Evolutionary conservation across 1,140 invertebrate genomes (phyloP), one percentile per base, ranked within the genome.

Genomic region (Mercenaria mercenaria): DNA sequence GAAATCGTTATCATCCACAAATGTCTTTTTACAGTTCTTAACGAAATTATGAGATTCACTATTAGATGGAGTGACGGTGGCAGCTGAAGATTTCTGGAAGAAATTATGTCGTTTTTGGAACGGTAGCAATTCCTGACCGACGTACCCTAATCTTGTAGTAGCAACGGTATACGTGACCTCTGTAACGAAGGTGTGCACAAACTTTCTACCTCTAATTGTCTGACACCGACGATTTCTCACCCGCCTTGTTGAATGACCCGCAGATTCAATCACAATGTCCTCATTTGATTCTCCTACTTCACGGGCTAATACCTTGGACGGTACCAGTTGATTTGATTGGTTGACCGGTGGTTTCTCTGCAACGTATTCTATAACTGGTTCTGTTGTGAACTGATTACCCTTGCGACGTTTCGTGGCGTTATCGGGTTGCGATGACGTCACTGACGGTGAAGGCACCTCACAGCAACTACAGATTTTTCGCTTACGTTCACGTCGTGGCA

Each of bases 1-100:
- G 39, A 23, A 61, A 85, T 43, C 59, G 76, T 74, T 41, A 85
- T 74, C 82, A 85, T 74, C 82, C 79, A 29, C 64, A 85, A n/a
- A n/a, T n/a, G n/a, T n/a, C n/a, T n/a, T n/a, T n/a, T n/a, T n/a
- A n/a, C n/a, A n/a, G n/a, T n/a, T n/a, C n/a, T n/a, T n/a, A n/a
- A n/a, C n/a, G n/a, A n/a, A n/a, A n/a, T n/a, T n/a, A n/a, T n/a
- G n/a, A n/a, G n/a, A n/a, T n/a, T 13, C 2, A 13, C 3, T 56
- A 20, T 56, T 23, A 13, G 8, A 23, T 56, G 20, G 15, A 11
- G 52, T 8, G 3, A 20, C 15, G 8, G 52, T 20, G 15, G 52
- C 20, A 20, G 52, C 3, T 23, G 20, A 20, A 56, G 10, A 8
- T 11, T 23, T 56, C 52, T 56, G 15, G 52, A 56, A 56, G 10